These are phyloP conservation scores for Silurus lanzhouensis DNA, from an alignment of 2,797 vertebrate genomes.

Conservation along the genomic window DNA sequence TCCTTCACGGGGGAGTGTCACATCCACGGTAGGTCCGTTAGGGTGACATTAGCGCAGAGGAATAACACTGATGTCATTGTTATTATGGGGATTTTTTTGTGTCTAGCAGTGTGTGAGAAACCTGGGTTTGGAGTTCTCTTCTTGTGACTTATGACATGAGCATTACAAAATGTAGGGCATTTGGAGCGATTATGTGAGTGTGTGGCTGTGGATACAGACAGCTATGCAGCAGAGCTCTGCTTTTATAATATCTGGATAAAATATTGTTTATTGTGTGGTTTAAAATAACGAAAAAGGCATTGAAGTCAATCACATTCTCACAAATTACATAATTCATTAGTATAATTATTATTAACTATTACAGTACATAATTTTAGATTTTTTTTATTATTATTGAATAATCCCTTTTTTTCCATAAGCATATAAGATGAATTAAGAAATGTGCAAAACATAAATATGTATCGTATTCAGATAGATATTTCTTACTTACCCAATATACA, in stretches of 20 bases:
- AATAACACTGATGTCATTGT: slow-evolving; percentile 53
- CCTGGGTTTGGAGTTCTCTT: slow-evolving; percentile 27
- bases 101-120: background rate
- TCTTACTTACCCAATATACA: background rate
- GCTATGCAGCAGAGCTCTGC: background rate
- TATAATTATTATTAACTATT: too few relatives aligned
- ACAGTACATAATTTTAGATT: background rate
- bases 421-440: background rate
- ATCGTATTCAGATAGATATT: background rate
- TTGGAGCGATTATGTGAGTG: background rate
- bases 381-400: background rate
- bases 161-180: background rate
- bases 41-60: slow-evolving; percentile 59
- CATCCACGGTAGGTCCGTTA: slow-evolving; percentile 42
- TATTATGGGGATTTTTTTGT: background rate
- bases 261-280: background rate
- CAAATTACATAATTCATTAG: background rate
- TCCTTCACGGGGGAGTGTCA: slow-evolving; percentile 44
- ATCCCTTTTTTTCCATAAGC: background rate
- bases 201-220: background rate
- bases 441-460: background rate
- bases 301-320: background rate
- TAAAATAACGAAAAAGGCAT: background rate
- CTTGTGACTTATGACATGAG: background rate
- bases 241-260: background rate